Base-by-base conservation (phyloP, 1,140 invertebrate genomes). In the Anastrepha ludens region DNA sequence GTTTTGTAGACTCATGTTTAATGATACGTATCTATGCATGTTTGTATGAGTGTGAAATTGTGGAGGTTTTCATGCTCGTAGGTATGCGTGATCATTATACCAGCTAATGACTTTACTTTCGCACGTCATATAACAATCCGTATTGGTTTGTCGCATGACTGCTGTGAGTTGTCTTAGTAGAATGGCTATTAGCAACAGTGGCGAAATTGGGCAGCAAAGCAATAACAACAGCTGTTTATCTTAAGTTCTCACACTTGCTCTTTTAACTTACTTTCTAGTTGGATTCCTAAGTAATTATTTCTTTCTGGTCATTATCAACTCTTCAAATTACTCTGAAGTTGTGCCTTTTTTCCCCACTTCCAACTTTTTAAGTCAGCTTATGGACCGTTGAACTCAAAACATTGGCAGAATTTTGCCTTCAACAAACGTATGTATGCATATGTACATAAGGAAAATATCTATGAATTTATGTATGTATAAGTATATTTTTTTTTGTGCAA, bases 151-250 rank as follows among this genome's bases (percentile, higher is more conserved):
- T 39, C 70, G 44, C 70, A 47, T 74, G 70, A 74, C 44, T 74
- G 70, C 44, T 39, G 70, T 50, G 9, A 17, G 41, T 6, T 44
- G n/a, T 74, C 67, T 47, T 41, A 11, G 39, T 74, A 74, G 13
- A 47, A 47, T 15, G 13, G 70, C 70, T 41, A 74, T 74, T 74
- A 74, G 70, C 70, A 74, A 74, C 44, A 74, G 70, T 41, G 8
- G 4, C 44, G 15, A 4, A 50, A 74, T 47, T 50, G 44, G n/a
- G 70, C 44, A 15, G 29, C 2, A 15, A 50, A 2, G 13, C 20
- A 20, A 70, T 41, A 11, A 41, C 8, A 67, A 74, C 70, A 74
- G 44, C 70, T 74, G 39, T 74, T 74, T 47, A 29, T 17, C 11
- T 13, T 17, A 15, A 29, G 29, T 29, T 29, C 29, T 29, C 29